phyloP scores from a whole-genome alignment of 2,113 vertebrate species.

The Channa argus region DNA sequence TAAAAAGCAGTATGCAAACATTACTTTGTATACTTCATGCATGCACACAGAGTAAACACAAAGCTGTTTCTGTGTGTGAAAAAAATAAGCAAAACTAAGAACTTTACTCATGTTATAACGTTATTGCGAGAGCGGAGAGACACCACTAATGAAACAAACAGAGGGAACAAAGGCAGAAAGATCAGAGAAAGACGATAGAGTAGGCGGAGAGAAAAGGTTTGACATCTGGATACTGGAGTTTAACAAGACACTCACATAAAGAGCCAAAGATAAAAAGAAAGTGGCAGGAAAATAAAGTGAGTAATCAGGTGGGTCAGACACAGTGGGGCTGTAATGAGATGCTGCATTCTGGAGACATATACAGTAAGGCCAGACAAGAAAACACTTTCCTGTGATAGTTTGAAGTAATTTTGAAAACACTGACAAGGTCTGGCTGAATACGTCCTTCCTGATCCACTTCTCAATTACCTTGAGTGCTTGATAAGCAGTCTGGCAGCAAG shows the following conservation, averaged over 20 bases:
- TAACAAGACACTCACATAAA: constrained; percentile 67
- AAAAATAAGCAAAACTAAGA: constrained; percentile 13
- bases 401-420: constrained; percentile 26
- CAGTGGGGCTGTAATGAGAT: constrained; percentile 39
- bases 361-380: constrained; percentile 8
- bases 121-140: constrained; percentile 25
- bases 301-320: constrained; percentile 58
- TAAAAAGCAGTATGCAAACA: neutral
- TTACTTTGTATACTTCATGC: neutral
- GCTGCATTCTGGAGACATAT: constrained; percentile 4
- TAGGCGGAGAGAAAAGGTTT: constrained; percentile 39
- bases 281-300: constrained; percentile 44
- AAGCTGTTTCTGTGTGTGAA: neutral
- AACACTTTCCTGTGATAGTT: constrained; percentile 25
- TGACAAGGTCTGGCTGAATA: constrained; percentile 22
- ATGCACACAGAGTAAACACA: neutral
- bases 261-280: constrained; percentile 40
- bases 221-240: constrained; percentile 65
- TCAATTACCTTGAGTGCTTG: constrained; percentile 39
- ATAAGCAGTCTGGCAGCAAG: constrained; percentile 34
- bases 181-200: constrained; percentile 56
- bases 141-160: constrained; percentile 57
- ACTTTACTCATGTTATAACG: neutral
- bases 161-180: constrained; percentile 53
- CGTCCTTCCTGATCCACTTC: constrained; percentile 13